Evolutionary conservation across 2,797 vertebrate species (phyloP).

Genomic region (Sebastes flavidus): DNA sequence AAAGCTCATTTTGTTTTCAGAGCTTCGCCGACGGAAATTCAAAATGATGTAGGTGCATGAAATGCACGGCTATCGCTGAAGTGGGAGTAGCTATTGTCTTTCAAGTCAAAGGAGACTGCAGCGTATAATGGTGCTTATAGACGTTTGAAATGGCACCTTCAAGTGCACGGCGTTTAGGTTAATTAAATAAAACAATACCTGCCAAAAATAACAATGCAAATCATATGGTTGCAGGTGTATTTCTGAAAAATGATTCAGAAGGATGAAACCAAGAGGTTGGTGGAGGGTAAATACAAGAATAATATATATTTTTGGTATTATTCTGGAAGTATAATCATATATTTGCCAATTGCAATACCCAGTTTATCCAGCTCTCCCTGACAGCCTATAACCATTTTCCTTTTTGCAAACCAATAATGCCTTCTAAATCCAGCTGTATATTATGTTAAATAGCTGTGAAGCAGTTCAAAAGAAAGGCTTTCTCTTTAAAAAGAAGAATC

Average conservation of each 20-base stretch:
- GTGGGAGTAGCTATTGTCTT: constrained; percentile 41
- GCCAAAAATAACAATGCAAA: background rate
- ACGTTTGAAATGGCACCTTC: constrained; percentile 6
- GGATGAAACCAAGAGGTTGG: background rate
- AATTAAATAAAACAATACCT: constrained; percentile 17
- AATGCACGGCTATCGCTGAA: constrained; percentile 28
- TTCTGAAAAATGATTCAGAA: background rate
- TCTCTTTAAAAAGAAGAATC: background rate
- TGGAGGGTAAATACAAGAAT: background rate
- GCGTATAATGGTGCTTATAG: background rate
- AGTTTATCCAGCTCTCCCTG: background rate
- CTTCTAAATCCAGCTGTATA: background rate
- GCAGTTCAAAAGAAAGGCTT: background rate
- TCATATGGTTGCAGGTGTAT: background rate
- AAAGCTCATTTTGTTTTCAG: constrained; percentile 59
- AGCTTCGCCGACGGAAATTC: constrained; percentile 38
- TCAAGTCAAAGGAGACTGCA: constrained; percentile 29
- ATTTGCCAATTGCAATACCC: background rate
- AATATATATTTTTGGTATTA: background rate
- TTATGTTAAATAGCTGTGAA: background rate
- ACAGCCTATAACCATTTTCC: background rate
- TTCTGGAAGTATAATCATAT: background rate
- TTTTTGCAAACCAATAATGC: background rate
- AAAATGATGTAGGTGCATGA: constrained; percentile 36
- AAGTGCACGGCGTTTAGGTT: constrained; percentile 4